Conservation (phyloP, 53 echinoderm and acorn worm genomes). For the Paracentrotus lividus region DNA sequence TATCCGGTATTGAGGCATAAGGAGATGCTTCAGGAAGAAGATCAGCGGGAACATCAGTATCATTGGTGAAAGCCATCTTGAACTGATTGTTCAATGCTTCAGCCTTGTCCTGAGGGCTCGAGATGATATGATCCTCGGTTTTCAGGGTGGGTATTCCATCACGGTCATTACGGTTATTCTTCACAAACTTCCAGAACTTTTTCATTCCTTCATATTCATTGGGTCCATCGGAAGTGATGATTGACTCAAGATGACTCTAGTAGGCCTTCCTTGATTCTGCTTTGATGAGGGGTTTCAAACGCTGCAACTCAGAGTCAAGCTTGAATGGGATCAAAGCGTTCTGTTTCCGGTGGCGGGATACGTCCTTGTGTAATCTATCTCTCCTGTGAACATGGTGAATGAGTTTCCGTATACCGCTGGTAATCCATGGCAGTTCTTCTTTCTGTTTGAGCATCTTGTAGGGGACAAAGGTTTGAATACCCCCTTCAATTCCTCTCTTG, state of each 20-base stretch:
- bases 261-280: conserved; percentile 27
- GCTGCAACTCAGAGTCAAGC: background rate
- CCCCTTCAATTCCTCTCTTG: conserved; percentile 20
- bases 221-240: background rate
- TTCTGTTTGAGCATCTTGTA: background rate
- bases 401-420: conserved; percentile 43
- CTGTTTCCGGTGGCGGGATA: background rate
- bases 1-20: conserved; percentile 6
- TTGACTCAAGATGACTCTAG: conserved; percentile 22
- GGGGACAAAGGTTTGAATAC: conserved; percentile 18
- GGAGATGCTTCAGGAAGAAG: conserved; percentile 1
- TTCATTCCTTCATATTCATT: background rate
- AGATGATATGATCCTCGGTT: background rate
- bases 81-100: conserved; percentile 23
- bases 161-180: conserved; percentile 13
- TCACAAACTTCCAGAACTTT: conserved; percentile 18
- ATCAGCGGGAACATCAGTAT: background rate
- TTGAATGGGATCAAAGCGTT: too few species aligned
- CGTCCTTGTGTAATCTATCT: background rate
- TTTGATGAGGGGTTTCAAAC: background rate
- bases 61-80: conserved; percentile 15
- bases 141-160: conserved; percentile 21
- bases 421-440: conserved; percentile 41
- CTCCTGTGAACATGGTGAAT: conserved; percentile 61
- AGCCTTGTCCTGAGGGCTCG: background rate